Evolutionary conservation across 2,113 vertebrate species (phyloP), one percentile per base, ranked within the genome.

Genomic region (Tricholaema leucomelas): DNA sequence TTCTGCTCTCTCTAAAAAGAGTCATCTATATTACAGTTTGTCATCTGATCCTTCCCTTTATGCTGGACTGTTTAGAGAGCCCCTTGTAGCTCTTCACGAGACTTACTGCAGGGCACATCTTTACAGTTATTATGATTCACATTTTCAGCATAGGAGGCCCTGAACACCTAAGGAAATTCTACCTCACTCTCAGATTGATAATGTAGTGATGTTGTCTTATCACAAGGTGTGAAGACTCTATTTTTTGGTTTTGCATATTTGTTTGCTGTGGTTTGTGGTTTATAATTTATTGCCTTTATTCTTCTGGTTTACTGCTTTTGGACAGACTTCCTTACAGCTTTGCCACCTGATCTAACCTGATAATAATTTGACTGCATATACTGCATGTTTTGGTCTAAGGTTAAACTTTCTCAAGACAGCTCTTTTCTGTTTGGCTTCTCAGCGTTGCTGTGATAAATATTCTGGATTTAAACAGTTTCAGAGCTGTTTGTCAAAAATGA

Each of bases 321-420:
- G 81, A 91, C 48, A 40, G 52, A 90, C 95, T 96, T 96, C 90
- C 87, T 83, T 46, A 58, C 69, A 59, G 60, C 85, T 54, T 92
- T 88, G 71, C 85, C 93, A 93, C 86, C 87, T 95, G 94, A 60
- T 90, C 79, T 31, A 52, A 76, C 72, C 84, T 78, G 76, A 95
- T 92, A 96, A 96, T 91, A 96, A 96, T 94, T 71, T 96, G 88
- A 91, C 82, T 95, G 61, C 70, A 95, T 40, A 80, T 58, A 93
- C 69, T 94, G 58, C 90, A 96, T 92, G 96, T 92, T 87, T 91
- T 87, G 65, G 82, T 84, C 67, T 10, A 14, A 81, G 77, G 21
- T 61, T 91, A 94, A 87, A 64, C 81, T 85, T 83, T 91, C 63
- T 60, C 4, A 4, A 77, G 82, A 94, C 94, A 75, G 12, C 56